Evolutionary conservation across 2,888 invertebrate genomes (phyloP), one percentile per base, ranked within the genome.

Genomic region (Pseudoips prasinana): DNA sequence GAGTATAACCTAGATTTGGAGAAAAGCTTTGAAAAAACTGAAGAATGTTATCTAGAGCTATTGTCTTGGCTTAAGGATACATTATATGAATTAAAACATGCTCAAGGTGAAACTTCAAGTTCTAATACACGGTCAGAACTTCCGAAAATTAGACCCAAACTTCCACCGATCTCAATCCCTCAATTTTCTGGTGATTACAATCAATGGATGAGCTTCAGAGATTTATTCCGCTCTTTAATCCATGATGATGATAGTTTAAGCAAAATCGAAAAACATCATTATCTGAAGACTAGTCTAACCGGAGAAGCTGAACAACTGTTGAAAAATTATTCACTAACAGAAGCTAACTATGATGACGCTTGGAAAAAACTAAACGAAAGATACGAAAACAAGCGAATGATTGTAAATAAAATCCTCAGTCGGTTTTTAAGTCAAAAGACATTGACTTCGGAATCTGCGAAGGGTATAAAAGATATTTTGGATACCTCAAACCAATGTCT

Each of bases 401-500:
- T 26, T 28, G 45, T 49, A 0, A 50, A 50, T 22, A 31, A 33
- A 22, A 33, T 56, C 7, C 33, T 61, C 6, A 52, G 38, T 22
- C 29, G 43, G 8, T 55, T 59, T 3, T 29, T 58, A 3, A 35
- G 14, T 28, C 53, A 51, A 25, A 55, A 39, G 8, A 46, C 36
- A n/a, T 19, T 46, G 5, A 31, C 10, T 7, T 8, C 19, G 8
- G 41, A 38, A 36, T 49, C 46, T 1, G 22, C 40, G 8, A 34
- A 25, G n/a, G 37, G 29, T 24, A 39, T 64, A 10, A 61, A 56
- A 20, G 43, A 45, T 7, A 22, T 63, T 4, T 10, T 63, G 10
- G 58, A 59, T 39, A 58, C 45, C 1, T 52, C 59, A 3, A 46
- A 22, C 3, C 33, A 60, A 33, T 60, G 56, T 30, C 32, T 54